A percentile compares a stretch with the other conserved stretches of the same genome.
Conservation (phyloP, 2,113 vertebrate genomes). For the Verasper variegatus region DNA sequence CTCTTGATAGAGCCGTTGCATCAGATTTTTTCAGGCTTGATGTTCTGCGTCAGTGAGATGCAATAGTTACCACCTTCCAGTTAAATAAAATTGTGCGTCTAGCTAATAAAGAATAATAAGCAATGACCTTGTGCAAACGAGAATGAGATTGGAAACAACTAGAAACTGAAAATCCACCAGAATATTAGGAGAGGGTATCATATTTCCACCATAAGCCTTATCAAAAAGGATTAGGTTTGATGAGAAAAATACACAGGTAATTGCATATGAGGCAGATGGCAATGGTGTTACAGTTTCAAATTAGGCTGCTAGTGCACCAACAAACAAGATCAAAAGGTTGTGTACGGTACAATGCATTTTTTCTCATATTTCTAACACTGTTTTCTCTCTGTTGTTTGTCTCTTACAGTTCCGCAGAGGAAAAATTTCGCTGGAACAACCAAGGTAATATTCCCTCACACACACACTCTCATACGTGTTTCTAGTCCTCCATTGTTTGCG, state of each 20-base stretch:
- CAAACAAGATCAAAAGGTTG: background rate
- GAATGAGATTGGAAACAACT: background rate
- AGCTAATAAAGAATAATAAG: background rate
- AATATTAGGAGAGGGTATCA: background rate
- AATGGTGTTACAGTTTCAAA: background rate
- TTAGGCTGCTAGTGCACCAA: background rate
- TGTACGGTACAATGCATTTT: background rate
- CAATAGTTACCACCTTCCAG: too few relatives aligned
- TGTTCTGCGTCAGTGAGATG: too few relatives aligned
- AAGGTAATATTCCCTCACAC: constrained; percentile 85
- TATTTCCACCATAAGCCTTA: background rate
- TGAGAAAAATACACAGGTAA: background rate
- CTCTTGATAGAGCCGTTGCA: too few relatives aligned
- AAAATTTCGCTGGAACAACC: constrained; percentile 98
- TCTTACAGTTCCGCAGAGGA: constrained; percentile 94
- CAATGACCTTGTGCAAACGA: background rate
- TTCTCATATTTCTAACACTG: constrained; percentile 31
- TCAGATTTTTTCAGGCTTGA: too few relatives aligned
- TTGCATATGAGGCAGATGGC: background rate
- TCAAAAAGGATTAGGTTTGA: background rate
- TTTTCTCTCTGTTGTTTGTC: constrained; percentile 50
- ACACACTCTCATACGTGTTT: constrained; percentile 14
- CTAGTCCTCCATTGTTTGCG: constrained; percentile 29
- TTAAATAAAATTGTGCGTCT: too few relatives aligned
- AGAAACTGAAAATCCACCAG: background rate